These are phyloP conservation scores for Equus quagga DNA, from an alignment of 2,113 vertebrate species.

Conservation along the genomic window DNA sequence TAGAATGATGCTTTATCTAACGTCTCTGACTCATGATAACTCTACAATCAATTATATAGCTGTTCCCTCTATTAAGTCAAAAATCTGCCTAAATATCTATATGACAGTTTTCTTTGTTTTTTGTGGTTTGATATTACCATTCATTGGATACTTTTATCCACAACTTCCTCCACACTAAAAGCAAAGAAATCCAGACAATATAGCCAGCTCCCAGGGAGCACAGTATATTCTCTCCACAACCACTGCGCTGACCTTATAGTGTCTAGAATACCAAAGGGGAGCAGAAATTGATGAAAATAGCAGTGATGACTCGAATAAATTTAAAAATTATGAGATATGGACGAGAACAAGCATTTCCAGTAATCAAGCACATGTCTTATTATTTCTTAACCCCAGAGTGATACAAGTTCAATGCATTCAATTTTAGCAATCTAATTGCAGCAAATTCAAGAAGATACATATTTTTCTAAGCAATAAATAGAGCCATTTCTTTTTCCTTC, in stretches of 20 bases:
- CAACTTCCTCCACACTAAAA: neutral
- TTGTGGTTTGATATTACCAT: neutral
- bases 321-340: conserved; percentile 63
- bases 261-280: neutral
- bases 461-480: conserved; percentile 77
- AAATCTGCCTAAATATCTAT: neutral
- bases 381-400: conserved; percentile 61
- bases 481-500: conserved; percentile 27
- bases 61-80: neutral
- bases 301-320: conserved; percentile 62
- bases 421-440: conserved; percentile 77
- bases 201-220: neutral
- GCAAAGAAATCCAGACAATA: neutral
- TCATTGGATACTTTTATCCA: neutral
- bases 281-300: conserved; percentile 59
- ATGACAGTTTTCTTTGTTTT: neutral
- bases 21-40: neutral
- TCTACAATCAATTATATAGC: neutral
- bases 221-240: neutral
- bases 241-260: neutral
- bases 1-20: neutral
- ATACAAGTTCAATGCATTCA: conserved; percentile 65
- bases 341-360: conserved; percentile 53
- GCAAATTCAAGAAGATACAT: conserved; percentile 71
- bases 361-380: conserved; percentile 64